These are phyloP conservation scores for Oreohelix idahoensis DNA, from an alignment of 1,140 invertebrate genomes.

Conservation along the genomic window DNA sequence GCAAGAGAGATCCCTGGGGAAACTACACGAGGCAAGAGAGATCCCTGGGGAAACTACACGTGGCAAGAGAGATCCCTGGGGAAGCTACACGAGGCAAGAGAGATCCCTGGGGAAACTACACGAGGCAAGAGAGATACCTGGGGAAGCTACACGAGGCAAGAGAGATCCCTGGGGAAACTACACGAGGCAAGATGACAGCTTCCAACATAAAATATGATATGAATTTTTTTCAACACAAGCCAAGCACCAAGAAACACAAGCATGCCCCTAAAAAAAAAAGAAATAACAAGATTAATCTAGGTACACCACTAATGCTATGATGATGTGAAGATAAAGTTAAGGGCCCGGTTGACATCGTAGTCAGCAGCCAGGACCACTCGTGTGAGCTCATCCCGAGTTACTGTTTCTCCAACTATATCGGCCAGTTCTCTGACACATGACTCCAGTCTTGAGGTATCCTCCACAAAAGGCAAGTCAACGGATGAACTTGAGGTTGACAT, in stretches of 20 bases:
- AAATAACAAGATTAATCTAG: neutral
- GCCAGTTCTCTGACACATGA: constrained; percentile 75
- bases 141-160: too few relatives aligned
- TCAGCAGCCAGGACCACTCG: constrained; percentile 76
- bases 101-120: too few relatives aligned
- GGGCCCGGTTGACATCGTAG: constrained; percentile 77
- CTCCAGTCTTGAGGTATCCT: constrained; percentile 72
- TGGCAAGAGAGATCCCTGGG: too few relatives aligned
- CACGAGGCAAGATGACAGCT: too few relatives aligned
- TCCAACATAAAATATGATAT: neutral
- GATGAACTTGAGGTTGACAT: constrained; percentile 62
- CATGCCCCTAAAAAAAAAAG: neutral
- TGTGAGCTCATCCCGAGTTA: constrained; percentile 74
- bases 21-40: too few relatives aligned
- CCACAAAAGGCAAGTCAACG: constrained; percentile 63
- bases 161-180: too few relatives aligned
- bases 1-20: too few relatives aligned
- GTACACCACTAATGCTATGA: constrained; percentile 33
- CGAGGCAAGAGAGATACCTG: too few relatives aligned
- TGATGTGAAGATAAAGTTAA: constrained; percentile 74
- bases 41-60: too few relatives aligned
- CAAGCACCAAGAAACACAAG: neutral
- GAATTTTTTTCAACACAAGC: neutral
- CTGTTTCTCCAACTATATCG: constrained; percentile 76
- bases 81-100: too few relatives aligned